A percentile compares a stretch with the other conserved stretches of the same genome.
phyloP scores from a whole-genome alignment of 2,888 invertebrate genomes.

The Macaria liturata region DNA sequence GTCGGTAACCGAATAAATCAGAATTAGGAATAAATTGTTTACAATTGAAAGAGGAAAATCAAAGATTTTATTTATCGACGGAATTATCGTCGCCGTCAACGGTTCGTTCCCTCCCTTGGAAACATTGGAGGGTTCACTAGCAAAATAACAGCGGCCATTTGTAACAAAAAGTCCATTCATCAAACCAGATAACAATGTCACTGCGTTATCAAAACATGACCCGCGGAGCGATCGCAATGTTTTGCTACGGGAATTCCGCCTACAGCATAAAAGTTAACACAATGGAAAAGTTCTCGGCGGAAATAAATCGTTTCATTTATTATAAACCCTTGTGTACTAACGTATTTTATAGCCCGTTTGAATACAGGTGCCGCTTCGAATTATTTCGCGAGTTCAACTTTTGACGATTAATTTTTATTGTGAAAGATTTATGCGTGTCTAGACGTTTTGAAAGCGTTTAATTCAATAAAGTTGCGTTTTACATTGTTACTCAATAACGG shows the following conservation, averaged over 20 bases:
- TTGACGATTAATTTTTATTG: constrained; percentile 22
- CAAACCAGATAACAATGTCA: constrained; percentile 79
- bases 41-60: constrained; percentile 26
- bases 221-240: constrained; percentile 76
- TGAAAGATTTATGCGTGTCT: constrained; percentile 14
- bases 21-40: constrained; percentile 27
- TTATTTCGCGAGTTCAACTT: constrained; percentile 30
- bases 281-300: constrained; percentile 63
- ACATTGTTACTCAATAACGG: too few relatives aligned
- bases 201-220: constrained; percentile 78
- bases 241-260: constrained; percentile 63
- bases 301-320: constrained; percentile 68
- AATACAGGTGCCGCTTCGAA: constrained; percentile 41
- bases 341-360: constrained; percentile 39
- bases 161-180: constrained; percentile 80
- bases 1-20: constrained; percentile 18
- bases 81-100: constrained; percentile 36
- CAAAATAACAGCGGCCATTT: constrained; percentile 76
- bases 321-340: constrained; percentile 47
- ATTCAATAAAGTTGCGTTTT: too few relatives aligned
- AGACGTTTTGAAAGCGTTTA: not conserved
- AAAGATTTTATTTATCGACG: constrained; percentile 34
- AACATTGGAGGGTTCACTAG: constrained; percentile 63
- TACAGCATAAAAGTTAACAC: constrained; percentile 67
- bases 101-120: constrained; percentile 45